A percentile compares a stretch with the other conserved stretches of the same genome.
These are phyloP conservation scores for Hydrotaea cyrtoneurina DNA, from an alignment of 2,888 invertebrate species.

Conservation along the genomic window DNA sequence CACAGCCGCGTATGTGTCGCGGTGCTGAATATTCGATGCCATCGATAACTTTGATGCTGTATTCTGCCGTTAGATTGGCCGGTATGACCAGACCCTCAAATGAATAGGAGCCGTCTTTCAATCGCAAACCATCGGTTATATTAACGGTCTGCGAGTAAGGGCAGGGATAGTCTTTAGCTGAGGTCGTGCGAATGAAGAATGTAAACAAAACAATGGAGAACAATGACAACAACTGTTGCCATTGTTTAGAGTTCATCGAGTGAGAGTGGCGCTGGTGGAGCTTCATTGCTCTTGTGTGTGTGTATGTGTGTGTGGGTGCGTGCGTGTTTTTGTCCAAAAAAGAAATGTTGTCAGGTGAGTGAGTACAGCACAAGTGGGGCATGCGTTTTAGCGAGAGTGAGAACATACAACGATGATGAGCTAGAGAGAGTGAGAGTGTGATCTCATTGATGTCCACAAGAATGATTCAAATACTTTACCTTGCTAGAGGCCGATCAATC, in stretches of 20 bases:
- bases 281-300: constrained; percentile 1
- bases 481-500: constrained; percentile 13
- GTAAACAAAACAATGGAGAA: constrained; percentile 52
- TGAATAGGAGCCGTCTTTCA: constrained; percentile 76
- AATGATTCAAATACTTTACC: constrained; percentile 30
- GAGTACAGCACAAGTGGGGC: not conserved
- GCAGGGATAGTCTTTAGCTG: constrained; percentile 71
- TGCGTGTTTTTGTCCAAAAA: not conserved
- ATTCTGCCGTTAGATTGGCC: constrained; percentile 71
- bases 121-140: constrained; percentile 74
- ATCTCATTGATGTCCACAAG: constrained; percentile 16
- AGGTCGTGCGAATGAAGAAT: constrained; percentile 4
- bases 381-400: not conserved
- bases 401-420: not conserved
- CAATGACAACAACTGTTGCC: constrained; percentile 2
- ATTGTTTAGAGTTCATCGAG: not conserved
- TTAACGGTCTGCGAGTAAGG: constrained; percentile 76
- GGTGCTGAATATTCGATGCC: constrained; percentile 71
- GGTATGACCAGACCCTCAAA: constrained; percentile 75
- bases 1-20: constrained; percentile 76
- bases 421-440: not conserved
- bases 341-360: not conserved
- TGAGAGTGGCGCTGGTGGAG: constrained; percentile 10
- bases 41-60: constrained; percentile 74
- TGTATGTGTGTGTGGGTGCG: not conserved